Evolutionary conservation across 2,113 vertebrate species (phyloP).

Genomic region (Catharus fuscescens): DNA sequence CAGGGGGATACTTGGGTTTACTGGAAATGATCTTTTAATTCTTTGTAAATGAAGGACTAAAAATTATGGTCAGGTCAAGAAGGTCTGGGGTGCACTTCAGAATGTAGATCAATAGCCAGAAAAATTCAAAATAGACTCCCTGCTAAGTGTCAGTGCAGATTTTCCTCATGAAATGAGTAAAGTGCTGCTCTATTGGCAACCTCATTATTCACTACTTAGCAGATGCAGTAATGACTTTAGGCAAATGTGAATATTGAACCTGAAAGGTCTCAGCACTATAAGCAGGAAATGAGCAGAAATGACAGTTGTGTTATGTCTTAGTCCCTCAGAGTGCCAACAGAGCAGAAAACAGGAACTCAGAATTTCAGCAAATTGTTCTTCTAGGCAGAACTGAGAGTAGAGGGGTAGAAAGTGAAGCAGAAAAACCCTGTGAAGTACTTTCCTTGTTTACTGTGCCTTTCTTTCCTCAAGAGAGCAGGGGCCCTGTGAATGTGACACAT

Average conservation of each 20-base stretch:
- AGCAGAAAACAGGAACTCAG: slow-evolving; percentile 46
- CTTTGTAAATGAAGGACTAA: slow-evolving; percentile 30
- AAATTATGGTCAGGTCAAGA: slow-evolving; percentile 39
- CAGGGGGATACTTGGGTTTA: slow-evolving; percentile 29
- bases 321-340: neutral
- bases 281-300: slow-evolving; percentile 22
- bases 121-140: slow-evolving; percentile 40
- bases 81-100: slow-evolving; percentile 43
- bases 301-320: neutral
- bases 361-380: neutral
- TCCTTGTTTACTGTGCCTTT: neutral
- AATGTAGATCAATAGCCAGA: slow-evolving; percentile 55
- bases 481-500: neutral
- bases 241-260: slow-evolving; percentile 57
- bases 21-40: slow-evolving; percentile 60
- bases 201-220: slow-evolving; percentile 60
- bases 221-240: slow-evolving; percentile 38
- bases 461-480: neutral
- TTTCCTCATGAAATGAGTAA: slow-evolving; percentile 40
- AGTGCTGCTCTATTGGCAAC: slow-evolving; percentile 43
- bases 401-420: neutral
- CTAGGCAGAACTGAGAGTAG: neutral
- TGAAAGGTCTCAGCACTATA: neutral
- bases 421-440: neutral
- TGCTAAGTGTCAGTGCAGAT: slow-evolving; percentile 26